A percentile compares a stretch with the other conserved stretches of the same genome.
Conservation (phyloP, 2,888 invertebrate genomes). For the Eulithis prunata region DNA sequence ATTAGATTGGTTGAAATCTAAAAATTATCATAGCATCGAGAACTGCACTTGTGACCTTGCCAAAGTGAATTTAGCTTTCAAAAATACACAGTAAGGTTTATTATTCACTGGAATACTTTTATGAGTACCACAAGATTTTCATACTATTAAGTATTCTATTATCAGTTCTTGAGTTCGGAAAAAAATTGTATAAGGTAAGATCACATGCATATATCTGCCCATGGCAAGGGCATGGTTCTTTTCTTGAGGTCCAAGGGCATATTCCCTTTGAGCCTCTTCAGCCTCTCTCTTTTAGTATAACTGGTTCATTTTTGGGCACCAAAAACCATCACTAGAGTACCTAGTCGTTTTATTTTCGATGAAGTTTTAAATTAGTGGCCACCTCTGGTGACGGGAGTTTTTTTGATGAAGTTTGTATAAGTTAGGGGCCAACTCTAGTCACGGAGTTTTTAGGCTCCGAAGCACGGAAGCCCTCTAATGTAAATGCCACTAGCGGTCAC, state of each 20-base stretch:
- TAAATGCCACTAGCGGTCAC: too few species aligned
- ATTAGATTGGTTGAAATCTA: too few species aligned
- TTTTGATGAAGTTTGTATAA: too few species aligned
- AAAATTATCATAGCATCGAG: too few species aligned
- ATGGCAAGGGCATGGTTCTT: constrained; percentile 53
- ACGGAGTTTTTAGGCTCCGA: too few species aligned
- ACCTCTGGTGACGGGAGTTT: too few species aligned
- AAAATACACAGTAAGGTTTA: background rate
- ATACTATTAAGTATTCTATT: background rate
- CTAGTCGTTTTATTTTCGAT: too few species aligned
- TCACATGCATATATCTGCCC: constrained; percentile 37
- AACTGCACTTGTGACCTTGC: background rate
- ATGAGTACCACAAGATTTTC: background rate
- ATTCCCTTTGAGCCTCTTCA: background rate
- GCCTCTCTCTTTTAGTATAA: background rate
- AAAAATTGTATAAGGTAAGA: background rate
- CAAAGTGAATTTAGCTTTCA: background rate
- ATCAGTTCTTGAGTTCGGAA: background rate
- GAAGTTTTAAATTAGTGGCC: too few species aligned
- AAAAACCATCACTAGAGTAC: too few species aligned
- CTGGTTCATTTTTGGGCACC: background rate
- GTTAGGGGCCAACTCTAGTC: too few species aligned
- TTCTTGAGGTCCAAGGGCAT: constrained; percentile 50
- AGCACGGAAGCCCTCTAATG: too few species aligned
- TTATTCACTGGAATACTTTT: background rate